Conservation (phyloP, 1,140 invertebrate species). For the Pachyrhynchus sulphureomaculatus region DNA sequence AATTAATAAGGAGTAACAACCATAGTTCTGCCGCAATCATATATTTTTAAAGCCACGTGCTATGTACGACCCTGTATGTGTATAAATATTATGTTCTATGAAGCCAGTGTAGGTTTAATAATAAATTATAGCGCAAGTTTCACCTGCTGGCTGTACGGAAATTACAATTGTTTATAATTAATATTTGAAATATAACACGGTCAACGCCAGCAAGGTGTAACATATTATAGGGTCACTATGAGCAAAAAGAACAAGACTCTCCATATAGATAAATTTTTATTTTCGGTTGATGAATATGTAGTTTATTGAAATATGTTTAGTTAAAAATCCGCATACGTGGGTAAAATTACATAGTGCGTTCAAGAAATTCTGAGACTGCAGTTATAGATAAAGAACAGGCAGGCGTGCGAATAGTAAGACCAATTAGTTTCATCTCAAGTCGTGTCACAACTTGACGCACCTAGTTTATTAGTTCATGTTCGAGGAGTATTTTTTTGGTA, state of each 20-base stretch:
- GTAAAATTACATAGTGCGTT: too few species aligned
- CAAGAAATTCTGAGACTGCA: too few species aligned
- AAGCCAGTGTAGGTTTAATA: constrained; percentile 21
- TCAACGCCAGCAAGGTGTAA: constrained; percentile 20
- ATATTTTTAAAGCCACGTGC: constrained; percentile 23
- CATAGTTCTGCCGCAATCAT: not conserved
- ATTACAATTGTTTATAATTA: constrained; percentile 31
- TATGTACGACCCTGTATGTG: constrained; percentile 19
- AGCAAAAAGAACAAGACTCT: not conserved
- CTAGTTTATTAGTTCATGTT: too few species aligned
- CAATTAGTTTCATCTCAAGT: too few species aligned
- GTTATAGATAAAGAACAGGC: too few species aligned
- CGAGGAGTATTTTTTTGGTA: too few species aligned
- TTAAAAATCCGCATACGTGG: too few species aligned
- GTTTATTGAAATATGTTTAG: constrained; percentile 3
- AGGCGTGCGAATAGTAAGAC: too few species aligned
- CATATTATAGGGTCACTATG: constrained; percentile 7
- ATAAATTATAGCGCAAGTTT: constrained; percentile 26
- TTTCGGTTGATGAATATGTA: constrained; percentile 1
- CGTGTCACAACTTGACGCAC: too few species aligned
- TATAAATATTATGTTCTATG: not conserved
- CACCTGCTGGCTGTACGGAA: constrained; percentile 27
- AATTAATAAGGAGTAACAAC: too few species aligned
- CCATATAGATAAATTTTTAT: not conserved
- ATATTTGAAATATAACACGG: constrained; percentile 28